These are phyloP conservation scores for Drosophila busckii DNA, from an alignment of 1,140 invertebrate genomes.

Conservation along the genomic window DNA sequence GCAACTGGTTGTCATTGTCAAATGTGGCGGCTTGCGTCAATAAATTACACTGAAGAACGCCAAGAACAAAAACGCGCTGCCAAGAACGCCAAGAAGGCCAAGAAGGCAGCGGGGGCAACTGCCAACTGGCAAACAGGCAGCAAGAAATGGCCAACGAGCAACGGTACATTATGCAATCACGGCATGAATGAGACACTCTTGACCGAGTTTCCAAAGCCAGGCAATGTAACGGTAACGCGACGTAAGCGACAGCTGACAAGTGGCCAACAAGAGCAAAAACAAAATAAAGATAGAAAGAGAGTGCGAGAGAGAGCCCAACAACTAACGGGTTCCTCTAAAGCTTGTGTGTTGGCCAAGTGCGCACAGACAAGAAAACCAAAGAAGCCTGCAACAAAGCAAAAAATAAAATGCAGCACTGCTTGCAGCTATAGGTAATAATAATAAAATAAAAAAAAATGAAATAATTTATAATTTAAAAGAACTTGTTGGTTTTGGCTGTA, in stretches of 20 bases:
- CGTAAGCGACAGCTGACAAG: slow-evolving; percentile 72
- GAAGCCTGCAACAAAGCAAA: not conserved
- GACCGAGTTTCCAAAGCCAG: slow-evolving; percentile 77
- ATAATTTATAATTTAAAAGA: too few species aligned
- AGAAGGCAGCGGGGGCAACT: slow-evolving; percentile 17
- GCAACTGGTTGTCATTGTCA: slow-evolving; percentile 61
- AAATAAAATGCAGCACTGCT: slow-evolving; percentile 24
- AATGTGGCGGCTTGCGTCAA: slow-evolving; percentile 64
- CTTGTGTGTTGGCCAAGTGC: slow-evolving; percentile 28
- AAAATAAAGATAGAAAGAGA: slow-evolving; percentile 5
- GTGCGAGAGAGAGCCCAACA: slow-evolving; percentile 21
- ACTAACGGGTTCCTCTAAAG: slow-evolving; percentile 68
- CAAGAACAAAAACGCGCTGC: slow-evolving; percentile 43
- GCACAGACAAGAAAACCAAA: slow-evolving; percentile 15
- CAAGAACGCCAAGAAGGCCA: slow-evolving; percentile 30
- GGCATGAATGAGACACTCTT: slow-evolving; percentile 78
- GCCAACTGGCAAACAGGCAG: slow-evolving; percentile 4
- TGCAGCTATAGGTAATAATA: slow-evolving; percentile 27
- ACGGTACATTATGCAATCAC: slow-evolving; percentile 78
- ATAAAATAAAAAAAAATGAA: not conserved
- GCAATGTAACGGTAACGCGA: slow-evolving; percentile 69
- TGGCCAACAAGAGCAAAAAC: slow-evolving; percentile 18
- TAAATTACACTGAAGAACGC: slow-evolving; percentile 68
- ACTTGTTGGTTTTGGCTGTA: too few species aligned
- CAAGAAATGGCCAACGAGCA: slow-evolving; percentile 24